These are phyloP conservation scores for Galerucella nymphaeae DNA, from an alignment of 2,888 invertebrate genomes.

Conservation along the genomic window DNA sequence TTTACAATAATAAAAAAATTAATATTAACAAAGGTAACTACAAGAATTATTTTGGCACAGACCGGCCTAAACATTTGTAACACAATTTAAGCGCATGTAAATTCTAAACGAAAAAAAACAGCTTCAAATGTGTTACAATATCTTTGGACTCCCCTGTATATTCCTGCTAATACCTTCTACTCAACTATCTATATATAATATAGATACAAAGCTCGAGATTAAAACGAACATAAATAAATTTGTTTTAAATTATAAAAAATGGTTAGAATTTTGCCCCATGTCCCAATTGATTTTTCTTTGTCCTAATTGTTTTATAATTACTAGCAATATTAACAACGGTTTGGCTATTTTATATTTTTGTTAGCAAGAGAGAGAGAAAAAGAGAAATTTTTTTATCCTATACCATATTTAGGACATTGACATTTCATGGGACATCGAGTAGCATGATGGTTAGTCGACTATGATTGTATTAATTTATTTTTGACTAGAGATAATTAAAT, in stretches of 20 bases:
- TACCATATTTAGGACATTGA: too few relatives aligned
- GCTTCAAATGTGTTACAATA: background rate
- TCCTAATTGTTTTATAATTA: background rate
- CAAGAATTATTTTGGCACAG: background rate
- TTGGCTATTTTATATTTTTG: too few relatives aligned
- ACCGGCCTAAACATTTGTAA: too few relatives aligned
- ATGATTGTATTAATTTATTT: background rate
- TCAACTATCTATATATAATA: conserved; percentile 19
- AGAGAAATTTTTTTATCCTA: too few relatives aligned
- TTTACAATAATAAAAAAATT: background rate
- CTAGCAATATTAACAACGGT: too few relatives aligned
- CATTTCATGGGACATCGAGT: too few relatives aligned
- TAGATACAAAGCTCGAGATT: conserved; percentile 17
- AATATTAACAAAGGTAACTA: background rate
- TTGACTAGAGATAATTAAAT: background rate
- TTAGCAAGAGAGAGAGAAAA: too few relatives aligned
- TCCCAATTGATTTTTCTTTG: conserved; percentile 2
- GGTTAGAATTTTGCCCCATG: background rate
- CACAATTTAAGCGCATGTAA: too few relatives aligned
- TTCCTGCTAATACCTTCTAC: background rate
- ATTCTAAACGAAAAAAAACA: too few relatives aligned
- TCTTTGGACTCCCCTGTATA: background rate
- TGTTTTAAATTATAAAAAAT: conserved; percentile 11
- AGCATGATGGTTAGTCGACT: background rate
- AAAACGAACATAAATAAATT: conserved; percentile 4